Percentiles rank a stretch among this genome's conserved stretches.
Evolutionary conservation across 2,113 vertebrate genomes (phyloP).

Genomic region (Crotophaga sulcirostris): DNA sequence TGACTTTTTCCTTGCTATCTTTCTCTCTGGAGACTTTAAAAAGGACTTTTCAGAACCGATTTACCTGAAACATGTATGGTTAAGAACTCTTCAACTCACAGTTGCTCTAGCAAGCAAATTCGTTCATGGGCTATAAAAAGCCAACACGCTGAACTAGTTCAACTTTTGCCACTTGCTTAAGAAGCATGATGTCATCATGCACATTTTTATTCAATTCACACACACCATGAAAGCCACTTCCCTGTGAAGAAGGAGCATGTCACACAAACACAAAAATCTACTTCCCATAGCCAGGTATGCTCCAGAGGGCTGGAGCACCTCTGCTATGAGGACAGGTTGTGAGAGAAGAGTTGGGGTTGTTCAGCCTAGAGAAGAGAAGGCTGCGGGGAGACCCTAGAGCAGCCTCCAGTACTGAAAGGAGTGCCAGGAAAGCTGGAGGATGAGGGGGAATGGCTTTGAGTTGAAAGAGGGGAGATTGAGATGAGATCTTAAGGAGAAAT

Average conservation of each 20-base stretch:
- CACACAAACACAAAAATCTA: too few species aligned
- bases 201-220: background rate
- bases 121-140: slow-evolving; percentile 38
- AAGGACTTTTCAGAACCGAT: background rate
- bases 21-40: background rate
- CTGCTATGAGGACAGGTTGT: too few species aligned
- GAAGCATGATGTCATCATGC: background rate
- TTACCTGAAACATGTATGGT: background rate
- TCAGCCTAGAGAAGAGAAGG: too few species aligned
- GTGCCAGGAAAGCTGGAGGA: too few species aligned
- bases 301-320: background rate
- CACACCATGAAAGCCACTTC: background rate
- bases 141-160: background rate
- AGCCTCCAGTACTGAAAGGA: too few species aligned
- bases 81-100: background rate
- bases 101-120: slow-evolving; percentile 19
- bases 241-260: background rate
- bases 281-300: too few species aligned
- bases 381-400: too few species aligned
- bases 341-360: too few species aligned
- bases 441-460: too few species aligned
- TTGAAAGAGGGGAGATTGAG: too few species aligned
- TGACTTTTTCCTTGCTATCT: background rate
- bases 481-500: too few species aligned
- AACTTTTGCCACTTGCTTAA: background rate